Percentiles rank a stretch among this genome's conserved stretches.
These are phyloP conservation scores for Chloropsis hardwickii DNA, from an alignment of 2,113 vertebrate genomes.

Conservation along the genomic window DNA sequence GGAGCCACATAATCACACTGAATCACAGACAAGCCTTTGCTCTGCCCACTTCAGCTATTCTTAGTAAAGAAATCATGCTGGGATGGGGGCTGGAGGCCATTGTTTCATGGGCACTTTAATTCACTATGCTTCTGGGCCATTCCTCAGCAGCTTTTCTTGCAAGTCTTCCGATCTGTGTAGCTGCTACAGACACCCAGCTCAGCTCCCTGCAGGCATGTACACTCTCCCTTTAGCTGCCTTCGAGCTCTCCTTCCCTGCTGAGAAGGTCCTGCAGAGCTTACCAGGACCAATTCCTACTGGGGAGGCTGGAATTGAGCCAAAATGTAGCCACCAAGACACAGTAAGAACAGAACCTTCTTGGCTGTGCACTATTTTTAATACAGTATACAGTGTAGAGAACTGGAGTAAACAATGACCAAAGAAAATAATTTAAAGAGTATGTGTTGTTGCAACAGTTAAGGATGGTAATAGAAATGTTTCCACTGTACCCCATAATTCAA, in stretches of 20 bases:
- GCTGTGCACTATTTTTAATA: not conserved
- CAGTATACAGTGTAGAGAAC: not conserved
- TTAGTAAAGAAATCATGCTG: not conserved
- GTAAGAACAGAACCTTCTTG: not conserved
- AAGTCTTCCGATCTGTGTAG: not conserved
- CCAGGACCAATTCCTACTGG: not conserved
- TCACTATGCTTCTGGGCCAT: not conserved
- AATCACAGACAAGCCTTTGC: not conserved
- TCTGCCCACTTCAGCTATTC: not conserved
- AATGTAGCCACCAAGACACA: not conserved
- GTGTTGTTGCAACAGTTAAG: not conserved
- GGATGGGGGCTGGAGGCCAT: not conserved
- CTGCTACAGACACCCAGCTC: not conserved
- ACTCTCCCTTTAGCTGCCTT: not conserved
- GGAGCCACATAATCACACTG: not conserved
- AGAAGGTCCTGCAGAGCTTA: not conserved
- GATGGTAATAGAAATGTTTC: not conserved
- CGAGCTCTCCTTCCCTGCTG: not conserved
- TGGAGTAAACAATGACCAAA: not conserved
- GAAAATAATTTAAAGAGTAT: not conserved
- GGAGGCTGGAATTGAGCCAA: not conserved
- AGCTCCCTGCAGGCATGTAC: not conserved
- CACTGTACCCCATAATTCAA: not conserved
- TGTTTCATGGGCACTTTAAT: not conserved
- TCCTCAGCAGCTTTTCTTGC: not conserved